Conservation (phyloP, 2,113 vertebrate species). For the Thermophis baileyi region DNA sequence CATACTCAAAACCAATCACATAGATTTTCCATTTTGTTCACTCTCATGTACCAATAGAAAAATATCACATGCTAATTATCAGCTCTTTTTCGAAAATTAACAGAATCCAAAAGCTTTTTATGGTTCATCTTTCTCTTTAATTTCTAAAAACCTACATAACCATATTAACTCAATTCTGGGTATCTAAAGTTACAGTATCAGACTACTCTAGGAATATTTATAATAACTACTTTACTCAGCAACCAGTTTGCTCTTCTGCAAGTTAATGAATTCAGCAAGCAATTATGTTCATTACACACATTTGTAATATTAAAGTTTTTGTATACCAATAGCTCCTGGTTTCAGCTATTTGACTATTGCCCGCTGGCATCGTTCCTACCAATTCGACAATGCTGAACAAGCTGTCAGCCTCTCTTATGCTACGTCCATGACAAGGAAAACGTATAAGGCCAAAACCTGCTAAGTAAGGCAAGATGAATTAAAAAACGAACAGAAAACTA, state of each 20-base stretch:
- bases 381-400: neutral
- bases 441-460: neutral
- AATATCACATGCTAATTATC: neutral
- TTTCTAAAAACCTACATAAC: neutral
- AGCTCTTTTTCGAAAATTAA: neutral
- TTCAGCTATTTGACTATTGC: neutral
- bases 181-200: neutral
- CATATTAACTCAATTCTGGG: neutral
- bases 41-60: neutral
- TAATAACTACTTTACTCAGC: neutral
- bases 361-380: neutral
- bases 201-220: neutral
- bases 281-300: neutral
- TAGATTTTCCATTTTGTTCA: neutral
- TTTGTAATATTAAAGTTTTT: neutral
- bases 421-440: neutral
- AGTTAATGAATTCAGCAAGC: neutral
- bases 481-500: neutral
- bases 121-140: neutral
- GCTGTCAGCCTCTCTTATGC: neutral
- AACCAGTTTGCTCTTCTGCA: neutral
- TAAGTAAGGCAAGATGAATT: neutral
- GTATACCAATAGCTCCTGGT: neutral
- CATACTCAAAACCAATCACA: neutral
- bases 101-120: neutral